Percentiles rank a stretch among this genome's conserved stretches.
These are phyloP conservation scores for Porites evermanni DNA, from an alignment of 92 coral and sea anemone species.

Conservation along the genomic window DNA sequence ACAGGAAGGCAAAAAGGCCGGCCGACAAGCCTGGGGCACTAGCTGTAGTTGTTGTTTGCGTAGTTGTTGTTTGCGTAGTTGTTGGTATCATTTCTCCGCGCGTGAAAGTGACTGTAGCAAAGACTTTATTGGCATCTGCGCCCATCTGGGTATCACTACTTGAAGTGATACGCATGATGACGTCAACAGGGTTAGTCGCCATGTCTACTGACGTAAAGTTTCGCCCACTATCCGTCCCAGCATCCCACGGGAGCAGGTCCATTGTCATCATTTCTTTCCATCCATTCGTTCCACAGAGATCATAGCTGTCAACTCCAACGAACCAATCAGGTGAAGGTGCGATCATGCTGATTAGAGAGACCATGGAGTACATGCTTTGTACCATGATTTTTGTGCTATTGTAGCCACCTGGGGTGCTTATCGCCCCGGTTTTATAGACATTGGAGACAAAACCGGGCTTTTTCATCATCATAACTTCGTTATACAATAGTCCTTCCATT, in stretches of 20 bases:
- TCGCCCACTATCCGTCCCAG: conserved; percentile 57
- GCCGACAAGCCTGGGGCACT: neutral
- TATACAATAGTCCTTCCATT: conserved; percentile 5
- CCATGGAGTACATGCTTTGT: conserved; percentile 26
- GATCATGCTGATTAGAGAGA: conserved; percentile 58
- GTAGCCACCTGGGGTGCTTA: neutral
- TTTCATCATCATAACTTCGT: conserved; percentile 30
- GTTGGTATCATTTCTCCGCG: neutral
- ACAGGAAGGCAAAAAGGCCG: neutral
- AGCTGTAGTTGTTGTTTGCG: too few species aligned
- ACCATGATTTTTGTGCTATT: conserved; percentile 22
- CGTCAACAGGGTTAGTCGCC: conserved; percentile 35
- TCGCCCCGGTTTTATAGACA: neutral
- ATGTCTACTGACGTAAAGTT: neutral
- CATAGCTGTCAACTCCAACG: conserved; percentile 46
- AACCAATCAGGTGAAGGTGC: conserved; percentile 76
- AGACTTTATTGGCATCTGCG: neutral
- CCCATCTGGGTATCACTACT: conserved; percentile 40
- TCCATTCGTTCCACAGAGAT: conserved; percentile 48
- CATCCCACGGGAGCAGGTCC: too few species aligned
- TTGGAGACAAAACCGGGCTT: neutral
- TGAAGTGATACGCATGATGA: conserved; percentile 33
- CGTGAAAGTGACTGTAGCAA: conserved; percentile 49
- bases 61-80: too few species aligned
- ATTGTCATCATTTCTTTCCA: conserved; percentile 4